Evolutionary conservation across 2,888 invertebrate species (phyloP), one percentile per base, ranked within the genome.

Genomic region (Amblyteles armatorius): DNA sequence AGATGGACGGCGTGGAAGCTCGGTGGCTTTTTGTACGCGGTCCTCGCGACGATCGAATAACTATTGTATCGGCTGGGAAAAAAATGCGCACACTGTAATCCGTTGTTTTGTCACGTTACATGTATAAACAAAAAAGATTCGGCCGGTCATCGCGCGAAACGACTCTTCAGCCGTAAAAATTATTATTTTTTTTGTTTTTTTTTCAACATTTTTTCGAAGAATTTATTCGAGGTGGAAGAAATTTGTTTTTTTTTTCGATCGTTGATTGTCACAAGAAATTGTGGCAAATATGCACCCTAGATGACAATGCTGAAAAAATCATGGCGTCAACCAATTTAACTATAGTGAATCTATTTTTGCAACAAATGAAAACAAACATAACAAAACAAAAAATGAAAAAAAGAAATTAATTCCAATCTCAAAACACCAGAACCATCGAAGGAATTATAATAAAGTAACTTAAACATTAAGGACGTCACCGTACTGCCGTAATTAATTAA

Each of bases 321-420:
- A 79, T 71, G 63, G 79, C 50, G 50, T 71, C 50, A 63, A 50
- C 29, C 44, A 67, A 57, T 68, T 40, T 65, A 63, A 68, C 4
- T 73, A 40, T 74, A 69, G 55, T 16, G 50, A 79, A 74, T 76
- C 63, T 85, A 85, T 85, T 85, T 82, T 82, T 82, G 82, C 85
- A 82, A 81, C 52, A 65, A 78, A 55, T 16, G 22, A 26, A 52
- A n/a, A 73, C 6, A 13, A 73, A 68, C 36, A 50, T 16, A 48
- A 36, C 36, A 52, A 71, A n/a, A 50, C 6, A 48, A 50, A 48
- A 50, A 50, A 73, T 67, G 1, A 19, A 73, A 65, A n/a, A 68
- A 79, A 80, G 48, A 78, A 57, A 68, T 52, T 11, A 13, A 71
- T 52, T 67, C 67, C 67, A 67, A 44, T 67, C 36, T n/a, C 50